These are phyloP conservation scores for Halichoeres trimaculatus DNA, from an alignment of 2,113 vertebrate species.

Conservation along the genomic window DNA sequence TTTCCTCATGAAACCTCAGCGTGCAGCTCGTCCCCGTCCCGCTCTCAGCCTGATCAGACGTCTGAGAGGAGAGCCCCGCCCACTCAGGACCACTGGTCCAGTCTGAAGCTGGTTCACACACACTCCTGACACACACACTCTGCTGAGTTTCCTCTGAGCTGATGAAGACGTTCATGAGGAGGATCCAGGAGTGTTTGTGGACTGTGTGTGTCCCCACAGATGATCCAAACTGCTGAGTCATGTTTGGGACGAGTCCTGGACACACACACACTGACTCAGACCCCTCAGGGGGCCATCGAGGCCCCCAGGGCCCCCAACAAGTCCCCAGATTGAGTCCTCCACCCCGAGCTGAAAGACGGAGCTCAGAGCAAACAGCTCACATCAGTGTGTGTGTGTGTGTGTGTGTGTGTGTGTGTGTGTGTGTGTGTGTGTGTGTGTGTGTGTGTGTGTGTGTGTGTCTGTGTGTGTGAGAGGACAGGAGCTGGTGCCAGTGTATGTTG, in stretches of 20 bases:
- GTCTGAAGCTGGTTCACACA: no score
- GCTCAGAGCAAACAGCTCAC: no score
- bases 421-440: slow-evolving; percentile 2
- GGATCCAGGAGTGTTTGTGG: no score
- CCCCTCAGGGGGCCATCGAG: slow-evolving; percentile 51
- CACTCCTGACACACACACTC: no score
- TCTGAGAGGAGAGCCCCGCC: slow-evolving; percentile 39
- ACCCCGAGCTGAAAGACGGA: no score
- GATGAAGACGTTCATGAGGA: slow-evolving; percentile 9
- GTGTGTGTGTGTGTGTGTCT: slow-evolving; percentile 16
- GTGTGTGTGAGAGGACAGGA: slow-evolving; percentile 20
- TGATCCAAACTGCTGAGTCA: slow-evolving; percentile 18
- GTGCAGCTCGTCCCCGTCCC: slow-evolving; percentile 71
- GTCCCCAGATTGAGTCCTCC: slow-evolving; percentile 75
- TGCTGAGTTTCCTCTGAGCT: slow-evolving; percentile 7
- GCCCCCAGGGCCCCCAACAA: slow-evolving; percentile 59
- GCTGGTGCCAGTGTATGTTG: slow-evolving; percentile 72
- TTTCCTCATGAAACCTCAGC: slow-evolving; percentile 45
- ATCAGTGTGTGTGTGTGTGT: no score
- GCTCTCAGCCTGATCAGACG: slow-evolving; percentile 65
- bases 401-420: slow-evolving; percentile 34
- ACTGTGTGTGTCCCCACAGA: no score
- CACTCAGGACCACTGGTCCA: no score
- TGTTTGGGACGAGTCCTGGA: slow-evolving; percentile 46
- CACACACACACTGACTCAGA: slow-evolving; percentile 55